Base-by-base conservation (phyloP, 1,140 invertebrate species). In the Philopotamus ludificatus region DNA sequence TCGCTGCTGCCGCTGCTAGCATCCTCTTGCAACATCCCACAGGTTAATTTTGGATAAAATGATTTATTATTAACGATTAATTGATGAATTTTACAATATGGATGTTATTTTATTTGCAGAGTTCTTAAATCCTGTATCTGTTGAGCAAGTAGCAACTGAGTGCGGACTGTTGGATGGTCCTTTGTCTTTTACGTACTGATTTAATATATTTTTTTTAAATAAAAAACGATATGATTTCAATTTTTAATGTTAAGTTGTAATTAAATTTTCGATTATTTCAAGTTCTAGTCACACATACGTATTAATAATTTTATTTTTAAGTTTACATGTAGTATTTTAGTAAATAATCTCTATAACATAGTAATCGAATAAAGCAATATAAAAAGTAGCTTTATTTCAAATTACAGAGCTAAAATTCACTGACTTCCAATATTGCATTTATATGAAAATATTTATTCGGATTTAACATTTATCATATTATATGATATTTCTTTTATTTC, bases 91-190 rank as follows among this genome's bases (percentile, higher is more conserved):
- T 7, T 34, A 12, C 28, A 63, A 53, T 53, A 10, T 26, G 44
- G 8, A 26, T 53, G 55, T 68, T 61, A 44, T 51, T 76, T 65
- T 70, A n/a, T n/a, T n/a, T 77, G 34, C 76, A 81, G 79, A 79
- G 75, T 80, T 81, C 65, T 73, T 81, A 25, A 79, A 79, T 23
- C 78, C 79, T 1, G 78, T 81, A 10, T 79, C 79, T 12, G 74
- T 77, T 12, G 79, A 80, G 65, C 77, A 80, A 59, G 79, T 81
- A 28, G 78, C 78, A 0, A 72, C 76, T 1, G 79, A 80, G 47
- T 78, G 78, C 60, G 79, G 78, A 0, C 77, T 81, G 22, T 78
- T 80, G 60, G 76, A 65, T 47, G 64, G 28, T 12, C 60, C 65
- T 18, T 25, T 70, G 10, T 58, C 59, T 42, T 69, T 50, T 21